Percentiles rank a stretch among this genome's conserved stretches.
Conservation (phyloP, 2,113 vertebrate genomes). For the human region DNA sequence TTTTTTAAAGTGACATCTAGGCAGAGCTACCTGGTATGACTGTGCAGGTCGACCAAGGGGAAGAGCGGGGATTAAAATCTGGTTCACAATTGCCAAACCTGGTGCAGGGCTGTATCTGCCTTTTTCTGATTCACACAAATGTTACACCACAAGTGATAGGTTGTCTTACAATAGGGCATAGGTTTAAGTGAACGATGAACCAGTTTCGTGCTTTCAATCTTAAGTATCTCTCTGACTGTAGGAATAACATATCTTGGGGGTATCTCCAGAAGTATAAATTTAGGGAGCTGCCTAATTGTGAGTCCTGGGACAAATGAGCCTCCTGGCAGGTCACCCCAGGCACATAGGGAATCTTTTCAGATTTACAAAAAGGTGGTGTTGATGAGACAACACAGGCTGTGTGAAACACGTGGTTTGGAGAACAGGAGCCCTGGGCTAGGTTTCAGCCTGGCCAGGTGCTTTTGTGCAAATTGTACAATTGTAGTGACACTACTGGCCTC, state of each 20-base stretch:
- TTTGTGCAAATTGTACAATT: rapidly evolving
- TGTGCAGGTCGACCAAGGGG: not conserved
- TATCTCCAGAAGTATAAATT: not conserved
- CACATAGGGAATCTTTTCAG: not conserved
- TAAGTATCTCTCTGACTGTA: not conserved
- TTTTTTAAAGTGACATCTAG: not conserved
- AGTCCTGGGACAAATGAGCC: not conserved
- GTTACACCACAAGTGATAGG: not conserved
- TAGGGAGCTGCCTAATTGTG: not conserved
- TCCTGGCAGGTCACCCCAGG: not conserved
- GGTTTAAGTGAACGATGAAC: not conserved
- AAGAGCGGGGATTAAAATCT: not conserved
- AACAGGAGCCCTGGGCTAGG: not conserved
- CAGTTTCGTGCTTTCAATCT: not conserved
- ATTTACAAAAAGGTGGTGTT: not conserved
- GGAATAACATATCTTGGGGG: not conserved
- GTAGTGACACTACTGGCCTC: not conserved
- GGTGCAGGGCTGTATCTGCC: not conserved
- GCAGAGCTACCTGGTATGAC: not conserved
- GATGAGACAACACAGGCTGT: not conserved
- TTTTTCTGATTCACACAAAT: not conserved
- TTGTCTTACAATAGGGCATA: not conserved
- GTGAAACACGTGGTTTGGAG: not conserved
- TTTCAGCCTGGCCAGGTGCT: not conserved
- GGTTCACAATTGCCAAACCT: not conserved